Conservation (phyloP, 2,797 vertebrate genomes). For the Anguilla pacifica region DNA sequence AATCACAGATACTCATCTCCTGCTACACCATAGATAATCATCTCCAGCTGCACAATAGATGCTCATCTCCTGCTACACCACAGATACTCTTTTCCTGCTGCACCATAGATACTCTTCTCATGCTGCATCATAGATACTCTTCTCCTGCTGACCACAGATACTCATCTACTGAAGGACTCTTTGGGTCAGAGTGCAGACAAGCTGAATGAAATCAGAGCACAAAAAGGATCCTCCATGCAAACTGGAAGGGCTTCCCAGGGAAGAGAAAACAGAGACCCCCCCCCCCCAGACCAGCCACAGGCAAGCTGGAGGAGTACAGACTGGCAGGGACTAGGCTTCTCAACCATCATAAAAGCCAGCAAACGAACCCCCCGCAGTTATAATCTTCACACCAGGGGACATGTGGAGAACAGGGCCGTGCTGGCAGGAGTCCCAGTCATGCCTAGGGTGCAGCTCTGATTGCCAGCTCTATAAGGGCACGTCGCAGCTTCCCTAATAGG, state of each 20-base stretch:
- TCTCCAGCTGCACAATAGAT: background rate
- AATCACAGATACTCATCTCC: background rate
- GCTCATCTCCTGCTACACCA: background rate
- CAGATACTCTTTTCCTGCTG: background rate
- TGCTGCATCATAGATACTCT: too few relatives aligned
- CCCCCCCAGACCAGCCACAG: background rate
- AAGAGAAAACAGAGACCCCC: background rate
- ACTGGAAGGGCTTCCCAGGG: background rate
- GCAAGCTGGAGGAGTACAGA: background rate
- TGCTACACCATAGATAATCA: background rate
- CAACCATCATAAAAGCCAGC: background rate
- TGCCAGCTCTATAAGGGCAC: background rate
- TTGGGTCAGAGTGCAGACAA: background rate
- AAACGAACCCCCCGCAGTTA: background rate
- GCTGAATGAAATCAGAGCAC: background rate
- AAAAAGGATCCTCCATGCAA: background rate
- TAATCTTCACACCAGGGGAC: background rate
- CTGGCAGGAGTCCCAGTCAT: background rate
- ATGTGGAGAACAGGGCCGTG: background rate
- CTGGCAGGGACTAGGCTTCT: background rate
- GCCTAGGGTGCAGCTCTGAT: background rate
- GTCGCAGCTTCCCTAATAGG: background rate
- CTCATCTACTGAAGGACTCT: background rate
- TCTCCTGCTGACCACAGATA: background rate
- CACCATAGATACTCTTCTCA: background rate